Base-by-base conservation (phyloP, 2,797 vertebrate species). In the Crocidura indochinensis region DNA sequence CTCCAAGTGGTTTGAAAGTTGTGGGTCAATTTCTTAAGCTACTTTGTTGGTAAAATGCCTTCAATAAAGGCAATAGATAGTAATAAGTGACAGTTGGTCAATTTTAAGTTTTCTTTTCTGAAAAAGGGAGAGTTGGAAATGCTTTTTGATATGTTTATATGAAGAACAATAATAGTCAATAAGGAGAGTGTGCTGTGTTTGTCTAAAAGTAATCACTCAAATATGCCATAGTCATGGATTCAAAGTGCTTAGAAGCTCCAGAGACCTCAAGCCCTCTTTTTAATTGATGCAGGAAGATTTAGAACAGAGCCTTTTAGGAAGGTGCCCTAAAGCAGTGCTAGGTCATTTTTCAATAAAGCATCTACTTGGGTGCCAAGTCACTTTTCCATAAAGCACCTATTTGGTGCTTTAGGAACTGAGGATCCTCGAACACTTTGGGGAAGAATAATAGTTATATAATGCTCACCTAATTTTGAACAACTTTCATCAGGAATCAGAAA, bases 401-500 rank as follows among this genome's bases (percentile, higher is more conserved):
- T 51, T 69, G 65, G 6, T 46, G 19, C 67, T 24, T 10, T 29
- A n/a, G n/a, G n/a, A n/a, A n/a, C 72, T 46, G 4, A 31, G 22
- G 17, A 62, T 19, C 53, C 51, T 46, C 65, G 46, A 71, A 15
- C 84, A 75, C 22, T 38, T 47, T 29, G 38, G 31, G 10, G 29
- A 53, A 12, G 60, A 38, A 5, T 17, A 2, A 9, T 22, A 47
- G 56, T 83, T 92, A 64, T 11, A 2, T 10, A 51, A 51, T 51
- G 7, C 8, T 51, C 14, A 44, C 51, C 76, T 91, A 29, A 91
- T 51, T 31, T 9, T 72, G 64, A 92, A 68, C 31, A 64, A 8
- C 67, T 89, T 94, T 77, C 44, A 92, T 38, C 74, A 84, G 56
- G 44, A 84, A n/a, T 85, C 84, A 86, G 75, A 87, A 85, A 77